A percentile compares a stretch with the other conserved stretches of the same genome.
phyloP scores from a whole-genome alignment of 1,140 invertebrate species.

The Acromyrmex echinatior region DNA sequence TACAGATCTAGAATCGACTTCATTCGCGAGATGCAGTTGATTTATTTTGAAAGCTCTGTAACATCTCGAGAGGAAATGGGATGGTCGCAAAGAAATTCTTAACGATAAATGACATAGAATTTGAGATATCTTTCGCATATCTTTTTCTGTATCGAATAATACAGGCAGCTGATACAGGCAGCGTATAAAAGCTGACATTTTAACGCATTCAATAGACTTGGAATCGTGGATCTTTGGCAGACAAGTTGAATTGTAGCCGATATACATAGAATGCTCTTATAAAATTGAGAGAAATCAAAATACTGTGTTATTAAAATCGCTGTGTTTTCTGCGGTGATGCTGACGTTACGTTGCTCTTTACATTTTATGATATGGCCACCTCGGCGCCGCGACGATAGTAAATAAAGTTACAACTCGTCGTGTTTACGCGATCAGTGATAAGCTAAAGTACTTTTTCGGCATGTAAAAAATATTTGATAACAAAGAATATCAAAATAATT shows the following conservation, averaged over 20 bases:
- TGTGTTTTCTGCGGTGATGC: not conserved
- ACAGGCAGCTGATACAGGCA: not conserved
- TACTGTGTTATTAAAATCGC: not conserved
- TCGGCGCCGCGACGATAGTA: not conserved
- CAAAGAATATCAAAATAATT: not conserved
- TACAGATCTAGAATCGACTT: too few relatives aligned
- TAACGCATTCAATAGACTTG: not conserved
- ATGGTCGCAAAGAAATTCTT: not conserved
- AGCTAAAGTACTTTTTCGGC: not conserved
- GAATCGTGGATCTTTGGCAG: not conserved
- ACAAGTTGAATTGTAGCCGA: not conserved
- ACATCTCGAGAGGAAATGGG: not conserved
- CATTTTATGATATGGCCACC: not conserved
- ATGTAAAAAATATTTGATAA: not conserved
- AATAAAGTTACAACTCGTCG: not conserved
- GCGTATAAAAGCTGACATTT: not conserved
- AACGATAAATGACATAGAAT: not conserved
- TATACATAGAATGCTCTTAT: not conserved
- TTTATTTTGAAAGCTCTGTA: not conserved
- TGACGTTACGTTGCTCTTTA: not conserved
- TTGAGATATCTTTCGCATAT: conserved; percentile 9
- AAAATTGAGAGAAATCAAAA: not conserved
- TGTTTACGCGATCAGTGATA: not conserved
- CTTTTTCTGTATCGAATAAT: not conserved
- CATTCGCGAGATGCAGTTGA: not conserved